Evolutionary conservation across 1,140 invertebrate species (phyloP).

Genomic region (Eciton burchellii): DNA sequence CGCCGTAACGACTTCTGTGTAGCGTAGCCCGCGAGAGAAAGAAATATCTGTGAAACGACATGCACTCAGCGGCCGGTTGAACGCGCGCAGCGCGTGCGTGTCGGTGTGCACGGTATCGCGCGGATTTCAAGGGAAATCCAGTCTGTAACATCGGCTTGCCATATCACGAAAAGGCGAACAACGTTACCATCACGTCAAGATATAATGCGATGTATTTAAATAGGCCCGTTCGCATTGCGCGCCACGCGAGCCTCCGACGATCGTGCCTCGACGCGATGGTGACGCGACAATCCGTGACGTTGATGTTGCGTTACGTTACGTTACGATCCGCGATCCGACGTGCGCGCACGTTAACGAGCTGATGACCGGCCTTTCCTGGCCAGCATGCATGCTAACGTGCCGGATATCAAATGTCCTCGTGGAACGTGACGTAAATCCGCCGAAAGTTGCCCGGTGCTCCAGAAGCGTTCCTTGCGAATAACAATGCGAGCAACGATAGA

Average conservation of each 20-base stretch:
- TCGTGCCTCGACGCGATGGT: constrained; percentile 22
- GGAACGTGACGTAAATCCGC: constrained; percentile 54
- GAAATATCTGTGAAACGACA: constrained; percentile 31
- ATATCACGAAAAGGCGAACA: constrained; percentile 50
- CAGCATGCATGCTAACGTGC: background rate
- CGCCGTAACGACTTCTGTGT: background rate
- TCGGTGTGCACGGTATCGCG: constrained; percentile 21
- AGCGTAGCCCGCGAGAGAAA: background rate
- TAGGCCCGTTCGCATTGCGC: constrained; percentile 34
- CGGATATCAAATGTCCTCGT: constrained; percentile 20
- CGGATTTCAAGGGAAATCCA: constrained; percentile 58
- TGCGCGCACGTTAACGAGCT: constrained; percentile 20
- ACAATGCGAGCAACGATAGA: constrained; percentile 6
- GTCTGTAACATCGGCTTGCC: constrained; percentile 30
- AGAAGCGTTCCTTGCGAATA: background rate
- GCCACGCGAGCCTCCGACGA: constrained; percentile 38
- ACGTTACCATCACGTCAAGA: constrained; percentile 59
- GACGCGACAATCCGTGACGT: constrained; percentile 55
- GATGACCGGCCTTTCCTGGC: constrained; percentile 12
- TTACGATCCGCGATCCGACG: constrained; percentile 22
- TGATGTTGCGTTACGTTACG: constrained; percentile 38
- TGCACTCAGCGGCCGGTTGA: constrained; percentile 27
- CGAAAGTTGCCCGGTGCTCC: constrained; percentile 36
- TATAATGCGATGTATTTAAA: constrained; percentile 60
- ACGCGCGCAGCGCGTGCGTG: constrained; percentile 32